A percentile compares a stretch with the other conserved stretches of the same genome.
Evolutionary conservation across 2,113 vertebrate genomes (phyloP).

Genomic region (Osmerus eperlanus): DNA sequence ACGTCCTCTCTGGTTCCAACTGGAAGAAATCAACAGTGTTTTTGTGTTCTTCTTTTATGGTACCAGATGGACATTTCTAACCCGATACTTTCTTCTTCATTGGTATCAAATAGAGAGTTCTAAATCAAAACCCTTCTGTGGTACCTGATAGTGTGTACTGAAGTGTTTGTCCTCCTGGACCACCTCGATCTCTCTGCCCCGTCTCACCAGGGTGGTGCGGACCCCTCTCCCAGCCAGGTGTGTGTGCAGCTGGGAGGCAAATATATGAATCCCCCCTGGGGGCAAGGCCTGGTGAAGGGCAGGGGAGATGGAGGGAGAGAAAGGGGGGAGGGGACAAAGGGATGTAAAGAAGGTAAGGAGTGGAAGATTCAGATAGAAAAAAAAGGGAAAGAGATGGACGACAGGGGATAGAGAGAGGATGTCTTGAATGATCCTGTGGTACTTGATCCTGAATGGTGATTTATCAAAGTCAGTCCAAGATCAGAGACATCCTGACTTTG

Average conservation of each 20-base stretch:
- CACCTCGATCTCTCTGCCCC: constrained; percentile 72
- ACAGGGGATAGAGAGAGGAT: too few relatives aligned
- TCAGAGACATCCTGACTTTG: too few relatives aligned
- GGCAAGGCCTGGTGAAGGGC: constrained; percentile 78
- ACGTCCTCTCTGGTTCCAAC: too few relatives aligned
- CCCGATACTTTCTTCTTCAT: neutral
- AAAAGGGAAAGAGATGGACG: too few relatives aligned
- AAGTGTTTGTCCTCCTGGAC: constrained; percentile 91
- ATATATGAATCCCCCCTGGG: constrained; percentile 79
- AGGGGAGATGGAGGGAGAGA: neutral
- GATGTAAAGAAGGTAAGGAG: neutral
- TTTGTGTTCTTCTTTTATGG: too few relatives aligned
- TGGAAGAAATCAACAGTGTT: too few relatives aligned
- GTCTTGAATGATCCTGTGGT: too few relatives aligned
- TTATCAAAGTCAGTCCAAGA: too few relatives aligned
- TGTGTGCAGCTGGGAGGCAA: constrained; percentile 96
- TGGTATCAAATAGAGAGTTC: neutral
- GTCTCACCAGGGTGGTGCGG: constrained; percentile 78
- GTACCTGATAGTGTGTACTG: constrained; percentile 94
- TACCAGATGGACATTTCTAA: neutral
- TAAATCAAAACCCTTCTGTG: neutral
- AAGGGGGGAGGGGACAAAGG: neutral
- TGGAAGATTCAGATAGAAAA: too few relatives aligned
- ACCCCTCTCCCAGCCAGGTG: constrained; percentile 86
- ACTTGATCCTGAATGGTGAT: too few relatives aligned